A percentile compares a stretch with the other conserved stretches of the same genome.
phyloP scores from a whole-genome alignment of 2,797 vertebrate species.

The Rhinoraja longicauda region DNA sequence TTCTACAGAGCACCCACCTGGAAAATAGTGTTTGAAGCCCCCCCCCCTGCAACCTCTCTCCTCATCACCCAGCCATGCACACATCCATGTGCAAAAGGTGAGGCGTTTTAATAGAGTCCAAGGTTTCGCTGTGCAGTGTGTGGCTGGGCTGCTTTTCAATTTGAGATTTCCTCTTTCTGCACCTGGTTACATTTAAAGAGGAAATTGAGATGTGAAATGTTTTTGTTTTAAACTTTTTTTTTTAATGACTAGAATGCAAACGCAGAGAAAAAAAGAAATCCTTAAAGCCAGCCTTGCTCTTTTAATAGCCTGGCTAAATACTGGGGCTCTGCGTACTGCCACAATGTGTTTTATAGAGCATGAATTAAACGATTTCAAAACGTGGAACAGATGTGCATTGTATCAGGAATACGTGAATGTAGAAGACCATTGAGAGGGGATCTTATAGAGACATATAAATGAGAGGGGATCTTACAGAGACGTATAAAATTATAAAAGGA shows the following conservation, averaged over 20 bases:
- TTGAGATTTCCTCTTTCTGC: constrained; percentile 7
- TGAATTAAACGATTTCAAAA: neutral
- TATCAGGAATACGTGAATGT: neutral
- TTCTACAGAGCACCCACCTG: neutral
- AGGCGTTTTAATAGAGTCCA: neutral
- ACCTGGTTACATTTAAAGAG: constrained; percentile 28
- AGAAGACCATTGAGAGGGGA: neutral
- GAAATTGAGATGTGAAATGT: constrained; percentile 6
- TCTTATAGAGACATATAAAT: too few relatives aligned
- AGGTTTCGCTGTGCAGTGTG: neutral
- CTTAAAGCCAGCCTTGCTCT: neutral
- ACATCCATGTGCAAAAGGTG: neutral
- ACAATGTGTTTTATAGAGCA: neutral
- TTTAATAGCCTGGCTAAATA: neutral
- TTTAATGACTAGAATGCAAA: constrained; percentile 1
- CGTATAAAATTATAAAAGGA: too few relatives aligned
- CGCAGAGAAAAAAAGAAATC: too few relatives aligned
- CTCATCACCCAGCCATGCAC: too few relatives aligned
- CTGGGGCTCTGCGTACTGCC: neutral
- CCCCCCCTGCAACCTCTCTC: neutral
- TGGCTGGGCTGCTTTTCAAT: constrained; percentile 4
- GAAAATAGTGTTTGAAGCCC: neutral
- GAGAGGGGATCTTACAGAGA: too few relatives aligned
- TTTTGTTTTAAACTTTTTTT: constrained; percentile 4
- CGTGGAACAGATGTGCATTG: neutral